Percentiles rank a stretch among this genome's conserved stretches.
Evolutionary conservation across 2,888 invertebrate species (phyloP).

Genomic region (Tinea pellionella): DNA sequence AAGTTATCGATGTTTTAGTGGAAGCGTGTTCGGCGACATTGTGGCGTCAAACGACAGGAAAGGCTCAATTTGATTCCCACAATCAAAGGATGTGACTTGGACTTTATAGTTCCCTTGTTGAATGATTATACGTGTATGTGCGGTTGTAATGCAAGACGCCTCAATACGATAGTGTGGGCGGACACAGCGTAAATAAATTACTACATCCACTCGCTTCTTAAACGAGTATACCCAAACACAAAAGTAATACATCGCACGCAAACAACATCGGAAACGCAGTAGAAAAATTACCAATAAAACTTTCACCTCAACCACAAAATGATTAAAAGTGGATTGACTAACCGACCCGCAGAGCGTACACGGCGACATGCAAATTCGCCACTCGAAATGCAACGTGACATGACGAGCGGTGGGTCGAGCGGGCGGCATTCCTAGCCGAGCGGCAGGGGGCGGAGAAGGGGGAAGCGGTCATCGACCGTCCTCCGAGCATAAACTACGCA

Average conservation of each 20-base stretch:
- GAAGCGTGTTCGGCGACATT: background rate
- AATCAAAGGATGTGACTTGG: slow-evolving; percentile 58
- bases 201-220: too few relatives aligned
- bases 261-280: slow-evolving; percentile 30
- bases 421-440: slow-evolving; percentile 50
- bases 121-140: slow-evolving; percentile 12
- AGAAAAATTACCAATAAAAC: slow-evolving; percentile 17
- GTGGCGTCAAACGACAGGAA: slow-evolving; percentile 31
- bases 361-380: slow-evolving; percentile 54
- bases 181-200: background rate
- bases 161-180: background rate
- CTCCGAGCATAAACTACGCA: slow-evolving; percentile 62
- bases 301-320: slow-evolving; percentile 33
- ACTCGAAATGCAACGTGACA: slow-evolving; percentile 58
- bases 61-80: slow-evolving; percentile 40
- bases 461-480: slow-evolving; percentile 60
- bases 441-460: slow-evolving; percentile 22
- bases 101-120: slow-evolving; percentile 34
- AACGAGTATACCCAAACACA: too few relatives aligned
- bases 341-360: slow-evolving; percentile 29
- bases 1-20: background rate
- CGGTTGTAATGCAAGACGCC: slow-evolving; percentile 2
- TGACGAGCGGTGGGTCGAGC: slow-evolving; percentile 32
- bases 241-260: too few relatives aligned
- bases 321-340: slow-evolving; percentile 20